Evolutionary conservation across 2,888 invertebrate genomes (phyloP), one percentile per base, ranked within the genome.

Genomic region (Nemoura dubitans): DNA sequence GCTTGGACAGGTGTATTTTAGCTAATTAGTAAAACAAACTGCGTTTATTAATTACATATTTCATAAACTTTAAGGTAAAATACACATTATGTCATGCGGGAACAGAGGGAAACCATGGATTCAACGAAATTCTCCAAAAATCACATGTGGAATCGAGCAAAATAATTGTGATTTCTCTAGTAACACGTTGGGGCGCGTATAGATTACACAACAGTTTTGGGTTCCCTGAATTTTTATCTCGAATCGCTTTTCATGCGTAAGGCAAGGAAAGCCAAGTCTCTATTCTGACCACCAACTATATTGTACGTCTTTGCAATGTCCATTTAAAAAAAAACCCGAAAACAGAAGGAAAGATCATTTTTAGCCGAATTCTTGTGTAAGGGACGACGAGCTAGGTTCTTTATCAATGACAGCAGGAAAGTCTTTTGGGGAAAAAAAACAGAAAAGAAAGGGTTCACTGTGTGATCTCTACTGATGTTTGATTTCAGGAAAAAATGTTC

Each of bases 31-130:
- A 42, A 26, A 42, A 42, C 43, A 83, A 43, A 83, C 42, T 83
- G 83, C 21, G 26, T 36, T n/a, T 83, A 83, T 83, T 83, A 83
- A 83, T 83, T 83, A 83, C 83, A 42, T 83, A 83, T 83, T 83
- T 83, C 26, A 83, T n/a, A 7, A 42, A 83, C 30, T 36, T 83
- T 42, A 3, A 21, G 42, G 83, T 83, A 83, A 42, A 78, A 42
- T 42, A 83, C 30, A 83, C 83, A 83, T 42, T 42, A 83, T 28
- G 30, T 26, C 83, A 10, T 83, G 36, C 42, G 43, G 21, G 36
- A 83, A 42, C 42, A 7, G 25, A 78, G 78, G 6, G 16, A 81
- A 29, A 25, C 30, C 26, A 36, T 83, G 36, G 83, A 36, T 83
- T 36, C 42, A 83, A 83, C 42, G 36, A 83, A 83, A 83, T 83